Conservation (phyloP, 2,797 vertebrate genomes). For the Dermochelys coriacea region DNA sequence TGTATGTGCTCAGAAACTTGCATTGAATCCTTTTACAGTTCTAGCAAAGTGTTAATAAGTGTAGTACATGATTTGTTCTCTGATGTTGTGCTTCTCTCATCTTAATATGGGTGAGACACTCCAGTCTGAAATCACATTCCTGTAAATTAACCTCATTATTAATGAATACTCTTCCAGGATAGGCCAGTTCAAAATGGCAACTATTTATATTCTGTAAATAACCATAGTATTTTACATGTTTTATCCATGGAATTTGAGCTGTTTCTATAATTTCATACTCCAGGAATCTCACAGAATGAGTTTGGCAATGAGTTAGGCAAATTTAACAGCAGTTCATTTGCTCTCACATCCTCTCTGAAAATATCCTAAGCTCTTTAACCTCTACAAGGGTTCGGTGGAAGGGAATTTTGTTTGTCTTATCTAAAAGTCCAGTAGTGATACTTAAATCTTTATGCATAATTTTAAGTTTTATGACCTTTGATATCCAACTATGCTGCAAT, state of each 20-base stretch:
- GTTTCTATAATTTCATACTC: background rate
- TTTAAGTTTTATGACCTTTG: accelerated
- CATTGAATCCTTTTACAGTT: background rate
- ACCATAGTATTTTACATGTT: too few relatives aligned
- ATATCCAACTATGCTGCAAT: accelerated
- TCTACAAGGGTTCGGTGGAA: background rate
- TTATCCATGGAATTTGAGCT: too few relatives aligned
- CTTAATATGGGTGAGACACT: accelerated
- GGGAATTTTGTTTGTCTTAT: background rate
- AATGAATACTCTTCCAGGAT: background rate
- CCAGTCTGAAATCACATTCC: background rate
- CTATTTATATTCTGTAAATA: background rate
- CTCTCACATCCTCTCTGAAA: background rate
- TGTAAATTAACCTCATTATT: too few relatives aligned
- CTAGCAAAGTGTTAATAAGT: background rate
- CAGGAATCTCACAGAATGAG: background rate
- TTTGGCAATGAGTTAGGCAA: background rate
- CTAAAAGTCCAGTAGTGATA: background rate
- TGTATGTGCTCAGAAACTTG: background rate
- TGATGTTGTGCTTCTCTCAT: background rate
- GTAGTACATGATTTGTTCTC: background rate
- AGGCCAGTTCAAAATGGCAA: background rate
- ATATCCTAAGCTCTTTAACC: background rate
- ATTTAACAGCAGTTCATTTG: background rate
- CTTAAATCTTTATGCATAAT: accelerated